Evolutionary conservation across 2,888 invertebrate species (phyloP), one percentile per base, ranked within the genome.

Genomic region (Caenorhabditis sulstoni): DNA sequence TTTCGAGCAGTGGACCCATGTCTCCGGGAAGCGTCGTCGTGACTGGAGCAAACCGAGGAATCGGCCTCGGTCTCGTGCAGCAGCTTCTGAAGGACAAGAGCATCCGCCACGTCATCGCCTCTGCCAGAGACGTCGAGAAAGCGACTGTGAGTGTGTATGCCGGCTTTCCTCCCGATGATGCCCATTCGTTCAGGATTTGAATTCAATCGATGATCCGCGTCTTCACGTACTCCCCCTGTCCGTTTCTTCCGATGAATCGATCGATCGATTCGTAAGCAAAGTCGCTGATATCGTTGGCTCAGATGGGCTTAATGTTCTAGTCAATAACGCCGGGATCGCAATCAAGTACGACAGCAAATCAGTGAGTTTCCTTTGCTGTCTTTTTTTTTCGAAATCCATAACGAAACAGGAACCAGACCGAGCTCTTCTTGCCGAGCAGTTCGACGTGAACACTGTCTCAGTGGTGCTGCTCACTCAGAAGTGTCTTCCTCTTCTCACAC

Each of bases 31-130:
- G 23, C n/a, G 93, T 95, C 86, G 91, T 96, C 88, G 94, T 96
- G 85, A 96, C 96, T 49, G 96, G 96, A 49, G 94, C 95, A 79
- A 96, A 95, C 91, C 93, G 96, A 53, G 96, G 96, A 12, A 92
- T 96, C 71, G 96, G 96, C 47, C 92, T 96, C 66, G 95, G 96
- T 80, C 92, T 96, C 87, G 94, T 96, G 45, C 94, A 94, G 91
- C 93, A 94, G 88, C 62, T 83, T 20, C 18, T 85, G 4, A 52
- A 71, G 84, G 91, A 85, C 29, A 18, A 91, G 87, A 93, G 93
- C 64, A 94, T 94, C 83, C 93, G 93, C 91, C 92, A 92, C 89
- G 91, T 96, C 85, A 94, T 96, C 88, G 95, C 95, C 64, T 95
- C 95, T 87, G 95, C 95, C 91, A 93, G 96, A 85, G 93, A 94